These are phyloP conservation scores for Regulus satrapa DNA, from an alignment of 2,113 vertebrate species.

Conservation along the genomic window DNA sequence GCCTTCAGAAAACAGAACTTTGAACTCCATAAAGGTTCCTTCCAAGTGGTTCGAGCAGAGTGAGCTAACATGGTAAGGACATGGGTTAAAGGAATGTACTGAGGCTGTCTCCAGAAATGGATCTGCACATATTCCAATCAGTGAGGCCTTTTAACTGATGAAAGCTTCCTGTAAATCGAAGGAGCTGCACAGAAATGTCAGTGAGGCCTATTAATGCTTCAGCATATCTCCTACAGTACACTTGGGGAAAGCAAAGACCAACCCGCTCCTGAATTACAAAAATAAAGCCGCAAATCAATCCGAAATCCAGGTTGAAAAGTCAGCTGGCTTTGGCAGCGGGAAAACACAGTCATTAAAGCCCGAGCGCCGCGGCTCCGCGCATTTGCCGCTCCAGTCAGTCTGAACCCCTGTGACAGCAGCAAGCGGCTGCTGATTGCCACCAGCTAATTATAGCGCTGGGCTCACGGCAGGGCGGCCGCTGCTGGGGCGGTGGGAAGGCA, in stretches of 20 bases:
- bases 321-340: neutral
- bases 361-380: neutral
- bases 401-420: neutral
- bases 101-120: neutral
- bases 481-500: slow-evolving; percentile 5
- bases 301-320: neutral
- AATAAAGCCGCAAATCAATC: neutral
- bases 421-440: neutral
- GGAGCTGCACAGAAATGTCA: neutral
- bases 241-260: neutral
- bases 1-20: neutral
- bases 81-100: neutral
- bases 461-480: neutral
- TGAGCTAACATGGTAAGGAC: neutral
- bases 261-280: neutral
- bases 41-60: neutral
- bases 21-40: accelerated
- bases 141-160: neutral
- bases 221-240: neutral
- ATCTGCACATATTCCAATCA: neutral
- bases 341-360: neutral
- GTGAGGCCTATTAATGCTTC: neutral
- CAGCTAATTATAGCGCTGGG: slow-evolving; percentile 57
- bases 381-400: neutral
- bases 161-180: neutral